Evolutionary conservation across 2,797 vertebrate genomes (phyloP).

Genomic region (Periparus ater): DNA sequence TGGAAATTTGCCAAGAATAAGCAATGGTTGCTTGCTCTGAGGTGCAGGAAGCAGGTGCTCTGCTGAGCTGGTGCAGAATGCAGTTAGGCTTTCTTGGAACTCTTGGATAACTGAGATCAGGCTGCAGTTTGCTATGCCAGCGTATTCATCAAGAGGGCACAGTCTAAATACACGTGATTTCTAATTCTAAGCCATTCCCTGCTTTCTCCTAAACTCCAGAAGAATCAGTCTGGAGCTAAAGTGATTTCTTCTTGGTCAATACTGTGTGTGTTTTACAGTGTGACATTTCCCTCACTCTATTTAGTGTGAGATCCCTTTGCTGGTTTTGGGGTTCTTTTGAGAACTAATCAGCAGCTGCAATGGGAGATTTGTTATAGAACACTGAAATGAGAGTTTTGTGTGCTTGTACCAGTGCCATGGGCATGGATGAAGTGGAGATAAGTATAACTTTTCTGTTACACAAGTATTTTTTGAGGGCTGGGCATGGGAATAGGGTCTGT

Average conservation of each 20-base stretch:
- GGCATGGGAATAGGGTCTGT: accelerated
- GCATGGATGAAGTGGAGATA: not conserved
- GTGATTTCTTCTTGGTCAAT: not conserved
- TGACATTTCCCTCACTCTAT: not conserved
- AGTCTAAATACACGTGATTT: not conserved
- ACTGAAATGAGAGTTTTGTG: not conserved
- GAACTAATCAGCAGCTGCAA: not conserved
- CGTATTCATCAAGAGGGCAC: not conserved
- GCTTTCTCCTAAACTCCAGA: not conserved
- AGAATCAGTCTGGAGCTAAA: not conserved
- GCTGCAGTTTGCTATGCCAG: not conserved
- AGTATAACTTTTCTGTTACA: not conserved
- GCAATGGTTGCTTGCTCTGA: not conserved
- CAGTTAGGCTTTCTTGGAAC: not conserved
- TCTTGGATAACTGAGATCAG: not conserved
- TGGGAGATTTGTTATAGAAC: not conserved
- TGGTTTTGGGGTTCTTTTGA: not conserved
- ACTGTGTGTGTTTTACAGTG: not conserved
- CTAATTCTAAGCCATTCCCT: not conserved
- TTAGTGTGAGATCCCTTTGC: not conserved
- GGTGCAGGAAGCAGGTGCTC: not conserved
- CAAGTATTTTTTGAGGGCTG: not conserved
- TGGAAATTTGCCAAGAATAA: not conserved
- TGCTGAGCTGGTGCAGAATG: not conserved
- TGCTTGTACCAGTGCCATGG: not conserved